Evolutionary conservation across 2,888 invertebrate genomes (phyloP).

Genomic region (Petrophora chlorosata): DNA sequence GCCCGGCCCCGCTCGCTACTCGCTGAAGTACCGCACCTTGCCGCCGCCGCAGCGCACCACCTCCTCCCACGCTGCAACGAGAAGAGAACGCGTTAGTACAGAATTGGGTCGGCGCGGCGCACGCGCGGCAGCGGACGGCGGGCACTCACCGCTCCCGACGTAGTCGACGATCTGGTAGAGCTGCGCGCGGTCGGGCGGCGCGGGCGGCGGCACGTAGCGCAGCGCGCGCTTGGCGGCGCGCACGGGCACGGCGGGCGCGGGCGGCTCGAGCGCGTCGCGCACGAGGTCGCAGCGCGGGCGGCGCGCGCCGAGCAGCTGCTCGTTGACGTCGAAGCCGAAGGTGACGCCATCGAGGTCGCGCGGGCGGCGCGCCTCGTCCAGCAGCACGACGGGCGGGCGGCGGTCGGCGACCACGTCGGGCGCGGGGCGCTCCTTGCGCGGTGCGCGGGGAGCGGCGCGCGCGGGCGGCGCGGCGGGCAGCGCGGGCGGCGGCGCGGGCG

Average conservation of each 20-base stretch:
- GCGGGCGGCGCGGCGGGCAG: constrained; percentile 39
- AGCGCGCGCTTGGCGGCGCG: constrained; percentile 39
- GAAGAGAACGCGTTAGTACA: background rate
- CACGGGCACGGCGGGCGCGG: constrained; percentile 41
- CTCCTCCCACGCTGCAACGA: constrained; percentile 89
- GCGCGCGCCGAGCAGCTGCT: constrained; percentile 83
- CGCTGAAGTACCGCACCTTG: constrained; percentile 77
- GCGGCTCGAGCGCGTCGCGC: constrained; percentile 50
- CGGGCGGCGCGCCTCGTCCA: constrained; percentile 83
- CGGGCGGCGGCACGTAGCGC: constrained; percentile 61
- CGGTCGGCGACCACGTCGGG: constrained; percentile 75
- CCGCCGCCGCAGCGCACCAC: constrained; percentile 81
- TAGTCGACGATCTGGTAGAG: constrained; percentile 68
- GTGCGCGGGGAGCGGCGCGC: constrained; percentile 53
- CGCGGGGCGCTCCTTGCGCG: constrained; percentile 59
- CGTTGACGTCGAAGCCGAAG: constrained; percentile 92
- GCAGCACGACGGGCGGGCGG: constrained; percentile 89
- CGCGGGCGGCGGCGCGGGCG: constrained; percentile 19
- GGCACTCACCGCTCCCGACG: constrained; percentile 60
- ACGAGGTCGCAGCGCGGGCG: constrained; percentile 59
- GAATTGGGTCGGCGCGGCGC: background rate
- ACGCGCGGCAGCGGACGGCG: background rate
- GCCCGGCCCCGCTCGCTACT: constrained; percentile 48
- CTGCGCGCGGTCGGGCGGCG: constrained; percentile 43
- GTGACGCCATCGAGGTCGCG: constrained; percentile 87